Conservation (phyloP, 2,113 vertebrate species). For the Gavia stellata region DNA sequence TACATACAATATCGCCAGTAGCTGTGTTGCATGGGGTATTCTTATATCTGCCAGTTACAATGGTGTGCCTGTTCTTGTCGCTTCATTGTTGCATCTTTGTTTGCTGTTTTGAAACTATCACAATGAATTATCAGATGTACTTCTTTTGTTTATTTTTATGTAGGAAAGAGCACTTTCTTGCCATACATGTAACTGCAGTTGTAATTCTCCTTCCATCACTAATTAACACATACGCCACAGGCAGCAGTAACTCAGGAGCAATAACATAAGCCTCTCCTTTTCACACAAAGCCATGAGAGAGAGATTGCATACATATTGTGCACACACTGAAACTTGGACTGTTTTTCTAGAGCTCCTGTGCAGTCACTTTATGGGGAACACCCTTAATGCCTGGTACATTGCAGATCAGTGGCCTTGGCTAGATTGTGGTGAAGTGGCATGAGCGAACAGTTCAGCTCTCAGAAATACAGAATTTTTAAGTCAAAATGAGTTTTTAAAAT, state of each 20-base stretch:
- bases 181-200: not conserved
- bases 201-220: not conserved
- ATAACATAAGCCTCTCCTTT: not conserved
- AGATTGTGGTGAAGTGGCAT: not conserved
- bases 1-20: not conserved
- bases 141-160: not conserved
- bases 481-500: not conserved
- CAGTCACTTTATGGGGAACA: not conserved
- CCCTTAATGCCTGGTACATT: not conserved
- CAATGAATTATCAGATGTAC: not conserved
- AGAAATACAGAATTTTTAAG: not conserved
- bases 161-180: not conserved
- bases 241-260: not conserved
- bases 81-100: not conserved
- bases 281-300: not conserved
- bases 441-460: not conserved
- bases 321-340: not conserved
- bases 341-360: not conserved
- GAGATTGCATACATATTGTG: not conserved
- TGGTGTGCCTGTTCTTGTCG: not conserved
- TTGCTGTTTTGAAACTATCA: not conserved
- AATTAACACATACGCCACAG: not conserved
- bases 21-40: not conserved
- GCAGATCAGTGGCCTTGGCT: not conserved
- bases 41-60: not conserved